Base-by-base conservation (phyloP, 2,113 vertebrate genomes). In the Ceyx melanurus region DNA sequence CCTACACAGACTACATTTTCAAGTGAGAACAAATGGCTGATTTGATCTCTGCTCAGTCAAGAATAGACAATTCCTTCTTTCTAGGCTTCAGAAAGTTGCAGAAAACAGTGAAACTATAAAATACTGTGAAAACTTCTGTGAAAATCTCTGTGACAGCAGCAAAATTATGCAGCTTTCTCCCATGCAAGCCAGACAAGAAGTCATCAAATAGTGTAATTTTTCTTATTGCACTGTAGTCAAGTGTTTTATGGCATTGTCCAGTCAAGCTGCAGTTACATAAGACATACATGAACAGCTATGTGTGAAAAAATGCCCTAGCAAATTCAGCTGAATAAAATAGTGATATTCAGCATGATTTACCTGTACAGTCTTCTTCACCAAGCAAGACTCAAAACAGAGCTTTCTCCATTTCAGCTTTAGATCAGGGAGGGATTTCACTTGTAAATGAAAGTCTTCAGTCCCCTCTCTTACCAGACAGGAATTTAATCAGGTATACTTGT, bases 1-100 rank as follows among this genome's bases (percentile, higher is more conserved):
- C 88, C 88, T 88, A 93, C 82, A 70, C n/a, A 70, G 51, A 62
- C 33, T 61, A 70, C 37, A 74, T 93, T 88, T 89, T 80, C 57
- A 83, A 88, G 25, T 9, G 29, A 67, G 57, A 86, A 87, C 25
- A 94, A 91, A 35, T 21, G 29, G 29, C 57, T 74, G 65, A 67
- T 23, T 74, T 74, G 26, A 80, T 60, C 68, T 74, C 48, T 74
- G 22, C 2, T 54, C 88, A 90, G 6, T 45, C n/a, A 72, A 78
- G 43, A 91, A 83, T 3, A 83, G 60, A 83, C 11, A 90, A 72
- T 46, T 77, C 17, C 56, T 93, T 53, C 13, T 61, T 79, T 45
- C 48, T 10, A 89, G 25, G 37, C 20, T 33, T 53, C 40, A 77
- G 76, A 56, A 86, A 77, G 11, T 51, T 60, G 66, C 53, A 85